Conservation (phyloP, 1,140 invertebrate genomes). For the Macrobrachium rosenbergii region DNA sequence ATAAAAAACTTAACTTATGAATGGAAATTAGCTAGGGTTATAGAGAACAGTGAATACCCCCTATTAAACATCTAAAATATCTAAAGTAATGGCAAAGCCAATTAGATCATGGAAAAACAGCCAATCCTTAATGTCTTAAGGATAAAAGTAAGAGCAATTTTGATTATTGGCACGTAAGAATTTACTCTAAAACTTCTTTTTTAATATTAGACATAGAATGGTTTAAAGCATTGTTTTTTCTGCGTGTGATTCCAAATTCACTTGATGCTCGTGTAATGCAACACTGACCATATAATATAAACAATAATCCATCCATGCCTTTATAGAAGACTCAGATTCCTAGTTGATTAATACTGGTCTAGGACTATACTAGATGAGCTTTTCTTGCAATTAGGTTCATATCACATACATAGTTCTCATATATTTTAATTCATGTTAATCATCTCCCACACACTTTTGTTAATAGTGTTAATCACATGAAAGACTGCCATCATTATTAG, state of each 20-base stretch:
- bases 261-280: conserved; percentile 43
- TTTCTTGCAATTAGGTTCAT: neutral
- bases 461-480: no score
- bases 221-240: conserved; percentile 15
- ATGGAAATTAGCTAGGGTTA: no score
- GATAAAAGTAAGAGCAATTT: no score
- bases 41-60: no score
- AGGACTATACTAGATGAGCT: neutral
- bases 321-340: conserved; percentile 15
- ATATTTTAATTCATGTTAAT: neutral
- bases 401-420: neutral
- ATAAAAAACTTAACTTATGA: no score
- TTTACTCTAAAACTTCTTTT: no score
- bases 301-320: conserved; percentile 46
- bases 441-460: neutral
- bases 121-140: no score
- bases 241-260: conserved; percentile 37
- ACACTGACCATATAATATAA: conserved; percentile 36
- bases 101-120: no score
- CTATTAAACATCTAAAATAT: no score
- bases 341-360: conserved; percentile 20
- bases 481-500: no score
- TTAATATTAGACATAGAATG: neutral
- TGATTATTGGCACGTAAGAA: no score
- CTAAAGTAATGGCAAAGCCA: no score